phyloP scores from a whole-genome alignment of 2,888 invertebrate species.

The Diachrysia chrysitis region DNA sequence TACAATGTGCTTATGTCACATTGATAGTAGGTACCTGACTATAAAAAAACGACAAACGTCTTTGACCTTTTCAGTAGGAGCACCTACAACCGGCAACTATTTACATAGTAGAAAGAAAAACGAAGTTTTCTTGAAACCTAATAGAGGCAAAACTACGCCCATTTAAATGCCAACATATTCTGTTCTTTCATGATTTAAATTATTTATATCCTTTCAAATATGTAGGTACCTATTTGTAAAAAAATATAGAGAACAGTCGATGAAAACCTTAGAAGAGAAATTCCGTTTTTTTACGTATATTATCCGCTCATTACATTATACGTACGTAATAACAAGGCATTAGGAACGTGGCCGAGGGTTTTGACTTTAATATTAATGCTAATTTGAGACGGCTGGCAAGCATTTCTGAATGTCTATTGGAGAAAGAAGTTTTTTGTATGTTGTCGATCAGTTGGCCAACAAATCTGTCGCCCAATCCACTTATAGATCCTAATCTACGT shows the following conservation, averaged over 20 bases:
- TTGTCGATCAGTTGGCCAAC: neutral
- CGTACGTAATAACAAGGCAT: neutral
- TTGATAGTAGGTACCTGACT: too few species aligned
- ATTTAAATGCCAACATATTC: conserved; percentile 16
- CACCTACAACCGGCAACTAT: neutral
- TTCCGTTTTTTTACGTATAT: neutral
- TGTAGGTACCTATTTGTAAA: neutral
- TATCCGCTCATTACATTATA: neutral
- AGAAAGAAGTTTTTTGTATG: conserved; percentile 9
- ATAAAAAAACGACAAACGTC: neutral
- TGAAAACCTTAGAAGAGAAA: neutral
- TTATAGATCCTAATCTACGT: neutral
- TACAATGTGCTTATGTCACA: too few species aligned
- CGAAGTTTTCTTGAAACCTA: neutral
- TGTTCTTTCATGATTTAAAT: conserved; percentile 5
- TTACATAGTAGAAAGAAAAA: neutral
- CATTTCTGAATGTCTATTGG: neutral
- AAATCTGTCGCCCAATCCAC: conserved; percentile 5
- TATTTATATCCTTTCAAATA: neutral
- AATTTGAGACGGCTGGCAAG: conserved; percentile 6
- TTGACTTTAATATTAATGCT: conserved; percentile 32
- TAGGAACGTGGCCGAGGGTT: conserved; percentile 13
- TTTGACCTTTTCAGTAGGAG: conserved; percentile 12
- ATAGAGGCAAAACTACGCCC: neutral
- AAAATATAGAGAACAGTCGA: neutral